Percentiles rank a stretch among this genome's conserved stretches.
phyloP scores from a whole-genome alignment of 2,888 invertebrate genomes.

The Nymphalis polychloros region DNA sequence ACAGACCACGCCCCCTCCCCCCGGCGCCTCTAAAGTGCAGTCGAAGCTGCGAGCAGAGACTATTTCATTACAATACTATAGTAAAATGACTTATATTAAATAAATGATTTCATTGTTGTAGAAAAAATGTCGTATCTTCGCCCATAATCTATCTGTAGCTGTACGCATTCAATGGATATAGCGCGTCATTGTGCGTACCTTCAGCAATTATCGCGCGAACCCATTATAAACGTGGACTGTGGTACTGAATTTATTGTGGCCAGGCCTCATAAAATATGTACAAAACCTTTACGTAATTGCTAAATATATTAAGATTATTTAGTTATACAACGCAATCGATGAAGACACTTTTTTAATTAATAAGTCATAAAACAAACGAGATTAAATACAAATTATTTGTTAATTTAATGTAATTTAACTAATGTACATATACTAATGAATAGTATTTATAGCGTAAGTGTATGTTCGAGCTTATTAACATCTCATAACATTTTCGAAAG shows the following conservation, averaged over 20 bases:
- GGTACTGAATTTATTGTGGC: constrained; percentile 33
- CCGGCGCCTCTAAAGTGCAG: too few relatives aligned
- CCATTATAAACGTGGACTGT: constrained; percentile 63
- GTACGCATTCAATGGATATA: constrained; percentile 56
- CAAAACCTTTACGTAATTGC: background rate
- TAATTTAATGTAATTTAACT: too few relatives aligned
- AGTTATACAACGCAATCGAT: too few relatives aligned
- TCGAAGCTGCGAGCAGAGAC: too few relatives aligned
- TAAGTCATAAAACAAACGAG: too few relatives aligned
- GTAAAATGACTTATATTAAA: background rate
- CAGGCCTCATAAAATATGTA: constrained; percentile 19
- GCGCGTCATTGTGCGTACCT: constrained; percentile 71
- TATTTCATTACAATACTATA: background rate
- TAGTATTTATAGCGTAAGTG: background rate
- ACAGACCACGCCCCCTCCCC: too few relatives aligned
- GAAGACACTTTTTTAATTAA: too few relatives aligned
- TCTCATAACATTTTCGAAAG: constrained; percentile 56
- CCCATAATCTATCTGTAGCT: constrained; percentile 52
- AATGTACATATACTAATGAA: background rate
- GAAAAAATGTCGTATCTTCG: constrained; percentile 9
- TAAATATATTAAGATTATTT: too few relatives aligned
- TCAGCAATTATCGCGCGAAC: constrained; percentile 71
- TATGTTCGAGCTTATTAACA: background rate
- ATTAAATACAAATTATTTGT: too few relatives aligned
- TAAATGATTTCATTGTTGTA: too few relatives aligned